A percentile compares a stretch with the other conserved stretches of the same genome.
Conservation (phyloP, 2,888 invertebrate species). For the Iselma pallidipennis region DNA sequence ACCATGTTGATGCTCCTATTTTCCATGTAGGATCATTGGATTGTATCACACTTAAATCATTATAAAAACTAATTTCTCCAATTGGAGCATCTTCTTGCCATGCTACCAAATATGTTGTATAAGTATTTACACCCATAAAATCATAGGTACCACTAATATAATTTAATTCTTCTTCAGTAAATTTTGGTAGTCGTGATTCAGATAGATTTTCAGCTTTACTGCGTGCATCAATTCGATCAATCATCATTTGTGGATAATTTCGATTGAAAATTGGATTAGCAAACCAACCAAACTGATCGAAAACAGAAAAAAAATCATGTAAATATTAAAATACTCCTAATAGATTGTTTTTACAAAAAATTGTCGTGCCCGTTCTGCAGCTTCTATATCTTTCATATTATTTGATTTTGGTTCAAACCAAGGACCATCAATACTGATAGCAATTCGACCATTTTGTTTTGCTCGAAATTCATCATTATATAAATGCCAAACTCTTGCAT, state of each 20-base stretch:
- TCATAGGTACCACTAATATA: slow-evolving; percentile 67
- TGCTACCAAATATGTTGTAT: slow-evolving; percentile 62
- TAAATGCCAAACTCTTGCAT: slow-evolving; percentile 67
- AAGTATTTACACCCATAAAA: slow-evolving; percentile 77
- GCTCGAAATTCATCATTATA: slow-evolving; percentile 64
- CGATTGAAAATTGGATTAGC: slow-evolving; percentile 67
- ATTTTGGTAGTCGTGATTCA: slow-evolving; percentile 66
- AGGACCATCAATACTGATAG: slow-evolving; percentile 55
- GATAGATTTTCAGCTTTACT: slow-evolving; percentile 56
- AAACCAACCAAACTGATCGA: slow-evolving; percentile 34
- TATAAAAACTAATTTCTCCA: neutral
- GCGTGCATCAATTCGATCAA: slow-evolving; percentile 60
- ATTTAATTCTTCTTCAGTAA: slow-evolving; percentile 63
- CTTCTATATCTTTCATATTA: slow-evolving; percentile 50
- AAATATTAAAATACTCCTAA: slow-evolving; percentile 50
- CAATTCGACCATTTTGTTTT: slow-evolving; percentile 57
- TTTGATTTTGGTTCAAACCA: slow-evolving; percentile 65
- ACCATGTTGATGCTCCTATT: slow-evolving; percentile 32
- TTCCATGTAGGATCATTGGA: slow-evolving; percentile 15
- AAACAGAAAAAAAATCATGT: neutral
- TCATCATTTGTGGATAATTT: slow-evolving; percentile 70
- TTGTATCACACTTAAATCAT: slow-evolving; percentile 3
- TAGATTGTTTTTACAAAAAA: slow-evolving; percentile 45
- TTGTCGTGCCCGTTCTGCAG: slow-evolving; percentile 64
- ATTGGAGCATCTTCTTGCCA: slow-evolving; percentile 9